A percentile compares a stretch with the other conserved stretches of the same genome.
phyloP scores from a whole-genome alignment of 2,888 invertebrate genomes.

The Apeira syringaria region DNA sequence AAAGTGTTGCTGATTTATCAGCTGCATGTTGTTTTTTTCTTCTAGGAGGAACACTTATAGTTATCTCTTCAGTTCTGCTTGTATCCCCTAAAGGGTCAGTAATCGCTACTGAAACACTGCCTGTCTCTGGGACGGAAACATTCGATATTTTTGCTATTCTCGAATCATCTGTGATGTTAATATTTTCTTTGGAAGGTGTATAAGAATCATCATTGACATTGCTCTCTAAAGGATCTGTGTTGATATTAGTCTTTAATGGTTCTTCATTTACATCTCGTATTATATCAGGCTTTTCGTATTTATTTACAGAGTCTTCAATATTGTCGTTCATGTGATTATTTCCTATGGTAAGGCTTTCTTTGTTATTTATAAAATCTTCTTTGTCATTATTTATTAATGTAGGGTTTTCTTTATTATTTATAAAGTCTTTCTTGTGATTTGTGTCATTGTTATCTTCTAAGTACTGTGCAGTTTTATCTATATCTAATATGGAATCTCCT shows the following conservation, averaged over 20 bases:
- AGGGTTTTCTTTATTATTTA: constrained; percentile 27
- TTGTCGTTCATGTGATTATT: constrained; percentile 28
- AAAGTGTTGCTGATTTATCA: constrained; percentile 39
- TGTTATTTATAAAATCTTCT: constrained; percentile 36
- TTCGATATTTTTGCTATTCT: constrained; percentile 58
- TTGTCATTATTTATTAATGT: constrained; percentile 30
- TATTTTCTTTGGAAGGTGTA: constrained; percentile 43
- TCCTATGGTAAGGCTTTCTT: constrained; percentile 27
- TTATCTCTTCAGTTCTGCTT: constrained; percentile 47
- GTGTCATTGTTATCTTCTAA: constrained; percentile 35
- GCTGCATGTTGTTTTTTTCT: constrained; percentile 57
- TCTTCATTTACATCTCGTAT: constrained; percentile 32
- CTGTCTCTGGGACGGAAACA: not conserved
- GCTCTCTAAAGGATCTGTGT: not conserved
- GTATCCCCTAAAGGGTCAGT: constrained; percentile 29
- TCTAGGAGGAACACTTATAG: constrained; percentile 72
- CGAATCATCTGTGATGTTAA: constrained; percentile 69
- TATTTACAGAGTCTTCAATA: constrained; percentile 38
- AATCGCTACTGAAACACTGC: not conserved
- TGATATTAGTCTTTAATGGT: not conserved
- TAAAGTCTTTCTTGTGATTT: constrained; percentile 39
- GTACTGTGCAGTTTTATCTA: constrained; percentile 41
- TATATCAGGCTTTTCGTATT: constrained; percentile 23
- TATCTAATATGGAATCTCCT: constrained; percentile 41
- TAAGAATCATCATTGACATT: constrained; percentile 10